Conservation (phyloP, 1,140 invertebrate genomes). For the Harlomillsia oculata region DNA sequence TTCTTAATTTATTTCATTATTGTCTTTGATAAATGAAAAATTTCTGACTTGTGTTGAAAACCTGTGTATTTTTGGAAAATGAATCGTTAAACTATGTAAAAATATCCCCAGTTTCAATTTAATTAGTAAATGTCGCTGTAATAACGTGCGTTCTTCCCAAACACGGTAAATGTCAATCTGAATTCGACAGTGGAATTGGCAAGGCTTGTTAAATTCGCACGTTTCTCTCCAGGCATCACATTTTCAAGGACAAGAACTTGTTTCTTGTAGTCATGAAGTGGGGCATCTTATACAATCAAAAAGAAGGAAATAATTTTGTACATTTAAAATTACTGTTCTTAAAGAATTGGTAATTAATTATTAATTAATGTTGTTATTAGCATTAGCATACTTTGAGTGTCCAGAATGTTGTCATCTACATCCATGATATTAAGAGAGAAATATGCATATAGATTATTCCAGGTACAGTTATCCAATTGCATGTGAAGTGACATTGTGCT, state of each 20-base stretch:
- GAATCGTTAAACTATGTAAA: no score
- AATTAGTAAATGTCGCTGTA: constrained; percentile 1
- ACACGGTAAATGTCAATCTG: constrained; percentile 2
- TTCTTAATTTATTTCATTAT: no score
- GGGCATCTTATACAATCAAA: neutral
- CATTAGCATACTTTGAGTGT: no score
- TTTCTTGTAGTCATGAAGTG: constrained; percentile 6
- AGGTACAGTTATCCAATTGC: neutral
- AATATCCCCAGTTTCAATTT: no score
- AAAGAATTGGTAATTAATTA: no score
- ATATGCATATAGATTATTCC: neutral
- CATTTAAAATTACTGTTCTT: neutral
- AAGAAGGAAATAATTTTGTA: neutral
- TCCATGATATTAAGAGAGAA: constrained; percentile 1
- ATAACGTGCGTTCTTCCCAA: constrained; percentile 5
- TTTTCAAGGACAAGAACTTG: neutral
- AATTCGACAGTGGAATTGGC: neutral
- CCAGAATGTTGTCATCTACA: no score
- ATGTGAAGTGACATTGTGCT: neutral
- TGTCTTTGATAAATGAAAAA: no score
- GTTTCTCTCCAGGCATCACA: neutral
- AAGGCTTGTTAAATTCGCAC: neutral
- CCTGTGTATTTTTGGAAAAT: no score
- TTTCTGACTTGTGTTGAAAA: no score
- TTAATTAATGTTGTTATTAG: no score